Evolutionary conservation across 2,113 vertebrate species (phyloP).

Genomic region (Carassius carassius): DNA sequence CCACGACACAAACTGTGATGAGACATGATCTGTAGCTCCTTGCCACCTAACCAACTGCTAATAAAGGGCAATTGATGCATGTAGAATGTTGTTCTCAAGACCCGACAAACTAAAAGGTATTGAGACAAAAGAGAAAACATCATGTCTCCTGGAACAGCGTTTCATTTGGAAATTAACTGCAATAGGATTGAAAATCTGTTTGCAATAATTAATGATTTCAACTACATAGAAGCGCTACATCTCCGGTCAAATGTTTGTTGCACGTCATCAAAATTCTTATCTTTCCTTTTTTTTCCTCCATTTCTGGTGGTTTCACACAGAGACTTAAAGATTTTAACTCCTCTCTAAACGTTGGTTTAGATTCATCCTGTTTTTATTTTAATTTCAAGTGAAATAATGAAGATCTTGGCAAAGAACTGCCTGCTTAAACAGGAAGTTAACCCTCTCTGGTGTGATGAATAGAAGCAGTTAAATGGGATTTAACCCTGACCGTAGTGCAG

Average conservation of each 20-base stretch:
- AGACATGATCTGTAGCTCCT: conserved; percentile 35
- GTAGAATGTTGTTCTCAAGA: conserved; percentile 64
- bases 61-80: conserved; percentile 69
- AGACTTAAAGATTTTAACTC: neutral
- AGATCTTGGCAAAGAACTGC: neutral
- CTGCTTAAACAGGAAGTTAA: neutral
- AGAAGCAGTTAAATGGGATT: neutral
- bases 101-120: conserved; percentile 76
- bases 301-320: neutral
- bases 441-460: neutral
- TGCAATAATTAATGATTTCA: conserved; percentile 75
- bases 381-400: conserved; percentile 8
- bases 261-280: conserved; percentile 14
- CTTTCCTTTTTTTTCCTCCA: neutral
- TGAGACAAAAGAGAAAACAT: conserved; percentile 76
- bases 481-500: neutral
- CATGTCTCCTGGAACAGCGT: conserved; percentile 71
- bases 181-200: conserved; percentile 70
- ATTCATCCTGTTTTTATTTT: conserved; percentile 31
- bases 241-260: conserved; percentile 59
- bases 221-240: conserved; percentile 65
- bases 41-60: conserved; percentile 54
- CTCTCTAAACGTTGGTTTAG: conserved; percentile 2
- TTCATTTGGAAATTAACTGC: conserved; percentile 79
- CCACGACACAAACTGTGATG: neutral